Evolutionary conservation across 2,888 invertebrate genomes (phyloP).

Genomic region (Diploptera punctata): DNA sequence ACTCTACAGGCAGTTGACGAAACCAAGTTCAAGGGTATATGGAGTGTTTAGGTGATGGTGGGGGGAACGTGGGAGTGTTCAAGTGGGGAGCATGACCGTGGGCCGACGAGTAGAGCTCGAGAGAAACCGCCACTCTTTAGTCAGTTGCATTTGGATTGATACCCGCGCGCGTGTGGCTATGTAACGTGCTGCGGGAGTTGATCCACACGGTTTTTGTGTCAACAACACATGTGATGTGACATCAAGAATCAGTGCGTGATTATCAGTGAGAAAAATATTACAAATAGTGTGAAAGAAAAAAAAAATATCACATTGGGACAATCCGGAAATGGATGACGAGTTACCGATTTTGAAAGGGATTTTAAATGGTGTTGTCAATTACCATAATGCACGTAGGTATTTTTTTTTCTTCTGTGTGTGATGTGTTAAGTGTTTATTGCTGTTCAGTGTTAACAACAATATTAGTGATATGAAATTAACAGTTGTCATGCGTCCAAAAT

Average conservation of each 20-base stretch:
- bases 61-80: slow-evolving; percentile 57
- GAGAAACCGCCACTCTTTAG: not conserved
- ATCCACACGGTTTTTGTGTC: not conserved
- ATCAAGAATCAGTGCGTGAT: not conserved
- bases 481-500: too few relatives aligned
- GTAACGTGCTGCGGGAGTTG: not conserved
- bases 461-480: too few relatives aligned
- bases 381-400: slow-evolving; percentile 93
- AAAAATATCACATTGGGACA: not conserved
- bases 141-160: not conserved
- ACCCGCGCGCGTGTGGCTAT: not conserved
- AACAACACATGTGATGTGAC: slow-evolving; percentile 1
- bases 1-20: slow-evolving; percentile 33
- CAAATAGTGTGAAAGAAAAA: slow-evolving; percentile 32
- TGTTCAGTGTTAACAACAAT: too few relatives aligned
- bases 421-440: too few relatives aligned
- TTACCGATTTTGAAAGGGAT: slow-evolving; percentile 90
- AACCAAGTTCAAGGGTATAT: slow-evolving; percentile 59
- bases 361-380: slow-evolving; percentile 88
- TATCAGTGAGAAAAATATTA: not conserved
- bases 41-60: slow-evolving; percentile 61
- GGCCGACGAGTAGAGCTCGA: not conserved
- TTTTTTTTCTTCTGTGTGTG: slow-evolving; percentile 39
- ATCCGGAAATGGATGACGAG: slow-evolving; percentile 77
- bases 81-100: slow-evolving; percentile 62